Evolutionary conservation across 2,888 invertebrate species (phyloP), one percentile per base, ranked within the genome.

Genomic region (Trachelus tabidus): DNA sequence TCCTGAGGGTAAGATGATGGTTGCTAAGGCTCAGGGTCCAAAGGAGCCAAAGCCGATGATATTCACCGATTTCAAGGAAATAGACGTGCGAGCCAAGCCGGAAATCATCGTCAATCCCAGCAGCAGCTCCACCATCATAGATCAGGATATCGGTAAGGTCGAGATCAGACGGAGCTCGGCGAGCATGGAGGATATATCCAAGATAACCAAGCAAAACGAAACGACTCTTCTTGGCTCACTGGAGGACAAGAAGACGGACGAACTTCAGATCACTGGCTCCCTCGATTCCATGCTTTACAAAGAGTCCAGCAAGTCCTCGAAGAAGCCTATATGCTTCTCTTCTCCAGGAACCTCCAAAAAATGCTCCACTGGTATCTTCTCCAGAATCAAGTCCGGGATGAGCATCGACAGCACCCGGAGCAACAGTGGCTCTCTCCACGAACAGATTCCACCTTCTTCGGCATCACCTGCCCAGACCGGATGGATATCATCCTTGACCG

Each of bases 151-250:
- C 23, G 88, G 87, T 1, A 90, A 90, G 78, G 84, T 91, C 11
- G 91, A 90, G 80, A 91, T 91, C 31, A 83, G 91, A 69, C 84
- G 91, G 34, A 91, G 91, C 77, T 91, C 91, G 4, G 91, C 91
- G 4, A 91, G 91, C 76, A 91, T 91, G 91, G 91, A 91, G 77
- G 91, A 91, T 76, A 91, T 91, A 76, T 90, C 91, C 73, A 90
- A 91, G 81, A 91, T 91, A 75, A 87, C 89, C 11, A 91, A 91
- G 75, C 89, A 90, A 74, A 86, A 87, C 37, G 90, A 91, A 74
- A 73, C 81, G 6, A 83, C 83, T 12, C 79, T 87, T 12, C 76
- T 90, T 30, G 89, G 89, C 15, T 84, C 86, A 40, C 79, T 90
- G 73, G 89, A 90, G 75, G 87, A 89, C 73, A 89, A 89, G 56